These are phyloP conservation scores for Mystacornis crossleyi DNA, from an alignment of 2,113 vertebrate species.

Conservation along the genomic window DNA sequence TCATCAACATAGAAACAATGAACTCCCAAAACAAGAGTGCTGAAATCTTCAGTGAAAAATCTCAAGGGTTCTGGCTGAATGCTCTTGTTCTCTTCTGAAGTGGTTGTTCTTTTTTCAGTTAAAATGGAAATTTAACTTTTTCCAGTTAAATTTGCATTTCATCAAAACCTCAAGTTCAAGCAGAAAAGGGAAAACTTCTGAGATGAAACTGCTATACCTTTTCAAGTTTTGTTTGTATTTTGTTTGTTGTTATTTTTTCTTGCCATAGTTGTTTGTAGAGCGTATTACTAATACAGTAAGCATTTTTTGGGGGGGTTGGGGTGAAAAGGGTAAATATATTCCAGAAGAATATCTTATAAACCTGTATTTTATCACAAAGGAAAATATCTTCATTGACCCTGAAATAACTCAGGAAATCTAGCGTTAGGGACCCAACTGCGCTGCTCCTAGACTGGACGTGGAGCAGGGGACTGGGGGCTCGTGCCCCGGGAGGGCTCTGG, in stretches of 20 bases:
- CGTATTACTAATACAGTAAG: neutral
- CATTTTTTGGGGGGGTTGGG: neutral
- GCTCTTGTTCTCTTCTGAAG: slow-evolving; percentile 19
- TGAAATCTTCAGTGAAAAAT: slow-evolving; percentile 12
- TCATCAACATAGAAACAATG: slow-evolving; percentile 21
- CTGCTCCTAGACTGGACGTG: neutral
- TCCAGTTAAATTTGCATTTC: slow-evolving; percentile 27
- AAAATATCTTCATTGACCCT: neutral
- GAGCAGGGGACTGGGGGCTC: neutral
- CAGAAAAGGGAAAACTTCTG: neutral
- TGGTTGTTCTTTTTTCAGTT: slow-evolving; percentile 21
- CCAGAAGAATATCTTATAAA: neutral
- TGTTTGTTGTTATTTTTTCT: neutral
- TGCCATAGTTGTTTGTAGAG: neutral
- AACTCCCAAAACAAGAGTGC: neutral
- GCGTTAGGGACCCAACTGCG: neutral
- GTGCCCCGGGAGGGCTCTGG: neutral
- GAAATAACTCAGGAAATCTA: neutral
- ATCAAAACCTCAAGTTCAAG: neutral
- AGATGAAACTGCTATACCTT: neutral
- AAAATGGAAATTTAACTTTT: slow-evolving; percentile 38
- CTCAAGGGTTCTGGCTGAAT: slow-evolving; percentile 25
- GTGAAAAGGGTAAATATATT: neutral
- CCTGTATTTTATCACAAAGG: neutral
- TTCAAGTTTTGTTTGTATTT: neutral